Conservation (phyloP, 2,888 invertebrate species). For the Frankliniella fusca region DNA sequence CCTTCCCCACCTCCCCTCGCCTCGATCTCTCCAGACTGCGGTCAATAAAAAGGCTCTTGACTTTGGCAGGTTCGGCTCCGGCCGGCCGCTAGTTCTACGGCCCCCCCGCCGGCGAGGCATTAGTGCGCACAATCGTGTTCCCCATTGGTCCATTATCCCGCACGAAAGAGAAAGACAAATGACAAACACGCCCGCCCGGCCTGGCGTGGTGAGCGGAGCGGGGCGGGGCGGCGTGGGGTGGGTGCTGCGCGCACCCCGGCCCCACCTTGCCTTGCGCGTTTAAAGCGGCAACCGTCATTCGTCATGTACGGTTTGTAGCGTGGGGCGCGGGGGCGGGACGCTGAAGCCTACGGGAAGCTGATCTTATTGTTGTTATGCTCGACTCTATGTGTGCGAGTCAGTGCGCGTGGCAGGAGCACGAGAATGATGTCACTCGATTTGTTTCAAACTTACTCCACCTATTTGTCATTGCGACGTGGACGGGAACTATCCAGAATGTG, state of each 20-base stretch:
- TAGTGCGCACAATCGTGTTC: background rate
- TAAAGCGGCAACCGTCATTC: background rate
- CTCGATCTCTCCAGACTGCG: background rate
- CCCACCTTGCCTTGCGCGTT: background rate
- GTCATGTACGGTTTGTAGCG: background rate
- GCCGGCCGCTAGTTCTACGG: background rate
- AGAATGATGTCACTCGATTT: too few relatives aligned
- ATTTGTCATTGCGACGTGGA: too few relatives aligned
- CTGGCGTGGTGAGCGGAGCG: too few relatives aligned
- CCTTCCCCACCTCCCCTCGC: background rate
- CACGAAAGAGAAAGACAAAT: background rate
- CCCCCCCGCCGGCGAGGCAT: background rate
- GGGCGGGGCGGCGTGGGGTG: too few relatives aligned
- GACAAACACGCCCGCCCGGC: background rate
- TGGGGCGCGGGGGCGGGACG: background rate
- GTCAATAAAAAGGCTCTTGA: too few relatives aligned
- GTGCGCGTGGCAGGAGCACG: too few relatives aligned
- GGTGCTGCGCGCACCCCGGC: too few relatives aligned
- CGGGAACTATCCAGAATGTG: too few relatives aligned
- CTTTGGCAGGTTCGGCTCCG: background rate
- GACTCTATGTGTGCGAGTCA: too few relatives aligned
- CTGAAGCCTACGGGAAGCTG: too few relatives aligned
- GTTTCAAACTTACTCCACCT: too few relatives aligned
- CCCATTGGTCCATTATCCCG: slow-evolving; percentile 3
- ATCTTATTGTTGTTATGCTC: too few relatives aligned